These are phyloP conservation scores for Pseudomugil gertrudae DNA, from an alignment of 2,797 vertebrate genomes.

Conservation along the genomic window DNA sequence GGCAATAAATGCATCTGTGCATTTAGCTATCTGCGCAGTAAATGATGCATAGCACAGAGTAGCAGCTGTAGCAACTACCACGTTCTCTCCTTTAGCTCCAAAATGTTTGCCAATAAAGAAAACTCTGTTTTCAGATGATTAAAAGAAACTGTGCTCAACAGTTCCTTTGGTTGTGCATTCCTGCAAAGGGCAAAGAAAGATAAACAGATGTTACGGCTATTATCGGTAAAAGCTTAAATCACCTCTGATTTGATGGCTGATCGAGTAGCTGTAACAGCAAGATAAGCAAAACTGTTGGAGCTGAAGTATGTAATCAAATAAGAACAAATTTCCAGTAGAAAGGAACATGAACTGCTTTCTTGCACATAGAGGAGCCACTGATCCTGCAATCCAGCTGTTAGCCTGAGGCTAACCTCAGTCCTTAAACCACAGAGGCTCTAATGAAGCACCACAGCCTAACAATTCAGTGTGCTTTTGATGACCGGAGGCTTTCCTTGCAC, in stretches of 20 bases:
- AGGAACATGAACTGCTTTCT: constrained; percentile 33
- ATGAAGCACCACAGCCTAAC: constrained; percentile 65
- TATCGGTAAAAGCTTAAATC: constrained; percentile 49
- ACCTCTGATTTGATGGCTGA: constrained; percentile 30
- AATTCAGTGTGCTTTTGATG: constrained; percentile 63
- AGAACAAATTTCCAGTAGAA: constrained; percentile 35
- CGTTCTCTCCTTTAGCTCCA: constrained; percentile 31
- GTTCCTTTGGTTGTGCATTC: constrained; percentile 65
- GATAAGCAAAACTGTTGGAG: constrained; percentile 48
- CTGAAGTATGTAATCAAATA: constrained; percentile 10
- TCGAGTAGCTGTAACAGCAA: constrained; percentile 17
- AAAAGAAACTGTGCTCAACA: constrained; percentile 36
- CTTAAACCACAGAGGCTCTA: constrained; percentile 57
- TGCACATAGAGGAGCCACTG: constrained; percentile 51
- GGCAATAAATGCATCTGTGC: constrained; percentile 50
- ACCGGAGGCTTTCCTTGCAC: constrained; percentile 66
- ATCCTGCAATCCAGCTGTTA: constrained; percentile 66
- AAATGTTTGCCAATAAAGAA: no score
- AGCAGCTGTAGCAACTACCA: constrained; percentile 64
- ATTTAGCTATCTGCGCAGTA: constrained; percentile 62
- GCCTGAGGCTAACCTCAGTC: constrained; percentile 64
- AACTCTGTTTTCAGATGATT: constrained; percentile 38
- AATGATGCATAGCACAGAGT: constrained; percentile 68
- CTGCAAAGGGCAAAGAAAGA: constrained; percentile 57
- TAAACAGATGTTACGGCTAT: constrained; percentile 65